A percentile compares a stretch with the other conserved stretches of the same genome.
Evolutionary conservation across 2,113 vertebrate species (phyloP).

Genomic region (Ovis canadensis): DNA sequence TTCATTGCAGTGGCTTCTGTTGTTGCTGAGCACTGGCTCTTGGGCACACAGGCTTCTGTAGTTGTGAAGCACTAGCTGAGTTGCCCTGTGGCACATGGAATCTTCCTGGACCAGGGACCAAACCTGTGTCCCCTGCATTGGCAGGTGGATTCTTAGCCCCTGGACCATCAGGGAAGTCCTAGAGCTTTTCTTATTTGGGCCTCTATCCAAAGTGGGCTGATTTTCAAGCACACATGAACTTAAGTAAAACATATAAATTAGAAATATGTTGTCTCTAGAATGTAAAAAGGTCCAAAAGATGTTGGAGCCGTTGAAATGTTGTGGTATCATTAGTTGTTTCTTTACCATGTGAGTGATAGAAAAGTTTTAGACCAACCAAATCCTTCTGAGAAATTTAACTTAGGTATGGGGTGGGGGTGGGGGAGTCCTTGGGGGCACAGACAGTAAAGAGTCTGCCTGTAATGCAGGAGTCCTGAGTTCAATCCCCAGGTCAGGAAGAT

Average conservation of each 20-base stretch:
- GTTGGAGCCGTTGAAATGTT: neutral
- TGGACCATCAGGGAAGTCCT: neutral
- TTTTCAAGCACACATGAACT: neutral
- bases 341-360: neutral
- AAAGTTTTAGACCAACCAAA: neutral
- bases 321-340: neutral
- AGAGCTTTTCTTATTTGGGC: neutral
- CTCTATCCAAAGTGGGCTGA: neutral
- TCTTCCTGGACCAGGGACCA: neutral
- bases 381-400: neutral
- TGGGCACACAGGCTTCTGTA: neutral
- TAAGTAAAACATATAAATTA: neutral
- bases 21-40: neutral
- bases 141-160: neutral
- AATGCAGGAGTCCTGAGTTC: neutral
- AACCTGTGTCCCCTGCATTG: neutral
- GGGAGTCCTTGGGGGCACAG: fast-evolving
- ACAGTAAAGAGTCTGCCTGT: neutral
- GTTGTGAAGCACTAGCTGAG: neutral
- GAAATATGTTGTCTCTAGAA: neutral
- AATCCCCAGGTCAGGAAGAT: neutral
- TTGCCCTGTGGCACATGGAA: neutral
- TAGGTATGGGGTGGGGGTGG: neutral
- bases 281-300: neutral
- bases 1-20: neutral